phyloP scores from a whole-genome alignment of 2,888 invertebrate genomes.

The Polydrusus tereticollis region DNA sequence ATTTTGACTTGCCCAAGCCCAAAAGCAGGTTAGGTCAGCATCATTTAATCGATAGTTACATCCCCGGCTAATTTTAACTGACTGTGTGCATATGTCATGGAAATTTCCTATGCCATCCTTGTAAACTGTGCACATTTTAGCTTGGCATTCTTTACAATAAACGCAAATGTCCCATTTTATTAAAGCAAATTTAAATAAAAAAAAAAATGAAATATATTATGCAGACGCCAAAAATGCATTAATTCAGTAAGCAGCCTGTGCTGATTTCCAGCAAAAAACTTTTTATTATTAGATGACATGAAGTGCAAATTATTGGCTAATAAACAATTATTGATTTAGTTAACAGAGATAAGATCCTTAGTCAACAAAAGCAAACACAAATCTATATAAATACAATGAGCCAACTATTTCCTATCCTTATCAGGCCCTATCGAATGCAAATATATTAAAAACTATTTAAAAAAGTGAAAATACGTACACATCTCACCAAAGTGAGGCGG shows the following conservation, averaged over 20 bases:
- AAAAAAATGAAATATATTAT: too few species aligned
- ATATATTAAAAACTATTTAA: slow-evolving; percentile 2
- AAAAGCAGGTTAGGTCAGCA: slow-evolving; percentile 43
- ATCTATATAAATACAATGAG: neutral
- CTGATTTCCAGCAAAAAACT: too few species aligned
- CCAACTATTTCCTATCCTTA: neutral
- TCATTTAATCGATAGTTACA: slow-evolving; percentile 20
- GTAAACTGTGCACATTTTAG: too few species aligned
- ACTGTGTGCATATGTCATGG: slow-evolving; percentile 12
- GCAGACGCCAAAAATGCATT: too few species aligned
- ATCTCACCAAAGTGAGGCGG: slow-evolving; percentile 49
- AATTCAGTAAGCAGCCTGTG: too few species aligned
- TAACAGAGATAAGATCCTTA: neutral
- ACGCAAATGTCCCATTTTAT: too few species aligned
- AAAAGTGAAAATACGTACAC: slow-evolving; percentile 40
- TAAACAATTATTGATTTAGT: neutral
- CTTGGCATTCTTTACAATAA: too few species aligned
- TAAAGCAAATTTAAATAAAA: neutral
- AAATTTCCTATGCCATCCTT: slow-evolving; percentile 3
- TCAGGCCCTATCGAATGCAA: neutral
- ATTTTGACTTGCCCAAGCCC: slow-evolving; percentile 28
- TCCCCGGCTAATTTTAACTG: slow-evolving; percentile 7
- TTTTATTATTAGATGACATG: neutral
- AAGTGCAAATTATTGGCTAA: neutral
- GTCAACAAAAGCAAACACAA: neutral